Evolutionary conservation across 1,140 invertebrate species (phyloP), one percentile per base, ranked within the genome.

Genomic region (Bombus balteatus): DNA sequence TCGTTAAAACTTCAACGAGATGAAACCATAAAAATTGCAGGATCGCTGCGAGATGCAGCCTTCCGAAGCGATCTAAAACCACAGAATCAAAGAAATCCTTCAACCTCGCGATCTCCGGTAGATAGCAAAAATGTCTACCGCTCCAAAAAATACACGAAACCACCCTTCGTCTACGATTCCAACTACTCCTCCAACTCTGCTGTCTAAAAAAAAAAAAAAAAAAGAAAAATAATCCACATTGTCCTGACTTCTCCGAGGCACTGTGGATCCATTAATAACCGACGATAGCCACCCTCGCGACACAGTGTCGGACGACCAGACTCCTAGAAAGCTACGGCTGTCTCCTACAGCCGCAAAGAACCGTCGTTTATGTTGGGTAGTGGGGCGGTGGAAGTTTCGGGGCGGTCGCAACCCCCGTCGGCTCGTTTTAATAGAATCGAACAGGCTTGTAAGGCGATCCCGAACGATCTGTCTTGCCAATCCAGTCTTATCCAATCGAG

Each of bases 381-480:
- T 25, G 74, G 74, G 75, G 82, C 39, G 81, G 41, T 37, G 1
- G 77, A 66, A 72, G 71, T 80, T 62, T 79, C 37, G n/a, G 37
- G 53, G n/a, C 22, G n/a, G 53, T 65, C 9, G 71, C 57, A 34
- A 82, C 28, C 68, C 39, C 39, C 53, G n/a, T 15, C 41, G 37
- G 87, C 39, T 89, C 85, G 89, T 66, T 92, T 92, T 93, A 93
- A 93, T 93, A 93, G 92, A 93, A 92, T 93, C 92, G 91, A 93
- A 93, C 91, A 90, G 85, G 76, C 91, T 53, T 85, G 92, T 93
- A 93, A 93, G 92, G 84, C 92, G 92, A 93, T 93, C 92, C 92
- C 87, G 74, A 34, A 65, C 92, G 92, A 93, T 93, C 92, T 89
- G 91, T 93, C 92, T 93, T 93, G 89, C 80, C n/a, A n/a, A 41